phyloP scores from a whole-genome alignment of 2,113 vertebrate genomes.

The Charina bottae region DNA sequence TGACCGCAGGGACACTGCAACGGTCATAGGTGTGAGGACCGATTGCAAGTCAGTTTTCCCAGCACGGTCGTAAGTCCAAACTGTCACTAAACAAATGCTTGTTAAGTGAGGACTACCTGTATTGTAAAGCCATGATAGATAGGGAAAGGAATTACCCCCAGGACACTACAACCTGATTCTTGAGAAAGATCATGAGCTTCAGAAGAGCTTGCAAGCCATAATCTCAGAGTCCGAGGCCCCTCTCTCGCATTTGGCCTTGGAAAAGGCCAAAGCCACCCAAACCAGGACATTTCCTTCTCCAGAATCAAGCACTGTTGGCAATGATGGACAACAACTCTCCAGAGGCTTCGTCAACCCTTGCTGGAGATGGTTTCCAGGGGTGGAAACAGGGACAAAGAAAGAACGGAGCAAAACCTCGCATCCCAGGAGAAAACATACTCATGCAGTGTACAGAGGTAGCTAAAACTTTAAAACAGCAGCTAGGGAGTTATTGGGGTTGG shows the following conservation, averaged over 20 bases:
- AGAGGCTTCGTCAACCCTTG: not conserved
- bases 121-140: too few relatives aligned
- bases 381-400: not conserved
- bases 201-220: not conserved
- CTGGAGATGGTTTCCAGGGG: not conserved
- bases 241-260: not conserved
- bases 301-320: not conserved
- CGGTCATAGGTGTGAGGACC: too few relatives aligned
- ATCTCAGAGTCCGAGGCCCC: not conserved
- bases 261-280: not conserved
- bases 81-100: too few relatives aligned
- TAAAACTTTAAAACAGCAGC: not conserved
- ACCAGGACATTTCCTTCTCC: not conserved
- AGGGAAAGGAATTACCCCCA: too few relatives aligned
- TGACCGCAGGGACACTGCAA: too few relatives aligned
- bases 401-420: not conserved
- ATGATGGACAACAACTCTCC: not conserved
- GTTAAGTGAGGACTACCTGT: too few relatives aligned
- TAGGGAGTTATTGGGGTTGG: not conserved
- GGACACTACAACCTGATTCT: not conserved
- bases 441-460: not conserved
- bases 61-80: too few relatives aligned
- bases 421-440: not conserved
- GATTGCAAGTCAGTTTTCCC: too few relatives aligned
- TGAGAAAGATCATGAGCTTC: too few relatives aligned